Evolutionary conservation across 1,140 invertebrate species (phyloP), one percentile per base, ranked within the genome.

Genomic region (Palaemon carinicauda): DNA sequence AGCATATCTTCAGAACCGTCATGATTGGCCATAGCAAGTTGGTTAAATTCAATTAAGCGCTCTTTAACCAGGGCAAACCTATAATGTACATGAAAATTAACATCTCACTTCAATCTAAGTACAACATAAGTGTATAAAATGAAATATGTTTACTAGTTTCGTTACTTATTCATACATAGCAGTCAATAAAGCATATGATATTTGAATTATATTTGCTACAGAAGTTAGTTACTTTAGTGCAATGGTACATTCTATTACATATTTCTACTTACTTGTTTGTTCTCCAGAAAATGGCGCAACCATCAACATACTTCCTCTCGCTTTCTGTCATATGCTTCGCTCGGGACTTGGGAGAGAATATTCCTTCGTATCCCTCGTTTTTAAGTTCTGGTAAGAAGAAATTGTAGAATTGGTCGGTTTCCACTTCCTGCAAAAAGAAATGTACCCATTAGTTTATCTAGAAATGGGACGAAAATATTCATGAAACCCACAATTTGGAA

Each of bases 1-100:
- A 99, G 93, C 98, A 99, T 99, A 91, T 99, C 96, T 92, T 99
- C 97, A 19, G 97, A 98, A 60, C 98, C 98, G 91, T 99, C 97
- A 33, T 98, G 97, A 92, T 98, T 99, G 9, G 97, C 97, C 96
- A 99, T 99, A 14, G 98, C 98, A 89, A 99, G 92, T 93, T 99
- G 97, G 93, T 98, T 99, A 93, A 99, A 99, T 94, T 99, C 98
- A 31, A 95, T 96, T 89, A 99, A 93, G 92, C 99, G 96, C 91
- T 99, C 97, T 91, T 98, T 97, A 73, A 99, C 95, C 91, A 99
- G 92, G 33, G 95, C 94, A 92, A 99, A 99, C 93, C 98, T 99
- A 91, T 27, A 90, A 91, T 10, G 73, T 24, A 54, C 24, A 74
- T 12, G 0, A 51, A 24, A 4, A 69, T 17, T 31, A 56, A 80